These are phyloP conservation scores for Mus pahari DNA, from an alignment of 2,113 vertebrate genomes.

Conservation along the genomic window DNA sequence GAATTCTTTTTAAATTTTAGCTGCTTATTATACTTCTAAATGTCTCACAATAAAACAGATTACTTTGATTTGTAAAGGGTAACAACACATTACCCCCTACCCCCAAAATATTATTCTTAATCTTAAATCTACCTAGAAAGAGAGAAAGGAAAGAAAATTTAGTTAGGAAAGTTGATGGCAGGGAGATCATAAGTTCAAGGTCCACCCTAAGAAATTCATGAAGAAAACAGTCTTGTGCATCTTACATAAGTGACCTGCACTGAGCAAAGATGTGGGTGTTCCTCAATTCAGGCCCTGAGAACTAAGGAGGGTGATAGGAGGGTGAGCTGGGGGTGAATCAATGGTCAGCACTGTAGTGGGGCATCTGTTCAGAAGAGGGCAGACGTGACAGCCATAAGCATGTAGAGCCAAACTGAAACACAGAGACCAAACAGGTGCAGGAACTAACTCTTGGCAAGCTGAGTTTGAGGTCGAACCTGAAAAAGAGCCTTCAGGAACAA, in stretches of 20 bases:
- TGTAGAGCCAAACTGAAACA: not conserved
- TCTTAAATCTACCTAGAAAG: not conserved
- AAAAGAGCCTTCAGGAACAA: not conserved
- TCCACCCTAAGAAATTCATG: not conserved
- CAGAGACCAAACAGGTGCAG: not conserved
- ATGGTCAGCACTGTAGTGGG: not conserved
- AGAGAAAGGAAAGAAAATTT: not conserved
- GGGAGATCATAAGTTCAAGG: not conserved
- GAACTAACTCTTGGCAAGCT: not conserved
- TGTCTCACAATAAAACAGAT: not conserved
- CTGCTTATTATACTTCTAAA: not conserved
- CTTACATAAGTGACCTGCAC: not conserved
- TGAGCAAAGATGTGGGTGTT: not conserved
- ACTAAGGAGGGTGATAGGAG: not conserved
- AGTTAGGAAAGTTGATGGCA: not conserved
- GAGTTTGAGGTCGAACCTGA: not conserved
- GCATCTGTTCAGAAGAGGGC: not conserved
- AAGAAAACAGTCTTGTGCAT: slow-evolving; percentile 17
- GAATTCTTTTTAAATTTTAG: not conserved
- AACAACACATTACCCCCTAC: not conserved
- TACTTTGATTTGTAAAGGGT: not conserved
- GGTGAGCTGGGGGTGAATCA: not conserved
- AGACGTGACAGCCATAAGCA: not conserved
- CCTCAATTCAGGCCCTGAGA: not conserved
- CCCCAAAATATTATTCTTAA: not conserved